A percentile compares a stretch with the other conserved stretches of the same genome.
phyloP scores from a whole-genome alignment of 1,140 invertebrate species.

The Nilaparvata lugens region DNA sequence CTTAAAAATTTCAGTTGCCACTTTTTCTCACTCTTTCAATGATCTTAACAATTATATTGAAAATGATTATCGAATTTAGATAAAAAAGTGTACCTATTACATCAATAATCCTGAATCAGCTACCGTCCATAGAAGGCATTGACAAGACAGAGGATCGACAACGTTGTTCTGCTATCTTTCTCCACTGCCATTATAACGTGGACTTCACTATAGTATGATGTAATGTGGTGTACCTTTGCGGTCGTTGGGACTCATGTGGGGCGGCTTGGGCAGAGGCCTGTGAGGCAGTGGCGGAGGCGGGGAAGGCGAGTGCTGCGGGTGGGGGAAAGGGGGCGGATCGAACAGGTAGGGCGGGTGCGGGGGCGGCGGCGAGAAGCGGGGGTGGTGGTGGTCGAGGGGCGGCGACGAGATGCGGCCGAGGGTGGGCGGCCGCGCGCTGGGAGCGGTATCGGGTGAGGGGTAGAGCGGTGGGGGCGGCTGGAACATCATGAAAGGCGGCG shows the following conservation, averaged over 20 bases:
- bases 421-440: constrained; percentile 50
- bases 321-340: constrained; percentile 1
- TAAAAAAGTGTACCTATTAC: no score
- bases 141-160: no score
- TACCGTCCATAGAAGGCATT: no score
- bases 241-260: constrained; percentile 12
- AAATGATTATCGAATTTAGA: no score
- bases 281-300: constrained; percentile 18
- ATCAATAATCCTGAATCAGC: no score
- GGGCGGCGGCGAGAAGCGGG: constrained; percentile 21
- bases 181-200: no score
- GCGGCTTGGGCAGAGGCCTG: constrained; percentile 8
- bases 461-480: constrained; percentile 30
- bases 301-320: constrained; percentile 14
- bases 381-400: constrained; percentile 30
- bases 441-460: constrained; percentile 38
- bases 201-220: no score
- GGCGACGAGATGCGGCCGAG: constrained; percentile 53
- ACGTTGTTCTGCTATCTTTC: no score
- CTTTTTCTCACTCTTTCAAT: no score
- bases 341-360: constrained; percentile 18
- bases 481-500: constrained; percentile 29
- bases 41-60: no score
- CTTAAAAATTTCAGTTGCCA: no score
- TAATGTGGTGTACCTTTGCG: constrained; percentile 23